A percentile compares a stretch with the other conserved stretches of the same genome.
These are phyloP conservation scores for Apamea sordens DNA, from an alignment of 2,888 invertebrate genomes.

Conservation along the genomic window DNA sequence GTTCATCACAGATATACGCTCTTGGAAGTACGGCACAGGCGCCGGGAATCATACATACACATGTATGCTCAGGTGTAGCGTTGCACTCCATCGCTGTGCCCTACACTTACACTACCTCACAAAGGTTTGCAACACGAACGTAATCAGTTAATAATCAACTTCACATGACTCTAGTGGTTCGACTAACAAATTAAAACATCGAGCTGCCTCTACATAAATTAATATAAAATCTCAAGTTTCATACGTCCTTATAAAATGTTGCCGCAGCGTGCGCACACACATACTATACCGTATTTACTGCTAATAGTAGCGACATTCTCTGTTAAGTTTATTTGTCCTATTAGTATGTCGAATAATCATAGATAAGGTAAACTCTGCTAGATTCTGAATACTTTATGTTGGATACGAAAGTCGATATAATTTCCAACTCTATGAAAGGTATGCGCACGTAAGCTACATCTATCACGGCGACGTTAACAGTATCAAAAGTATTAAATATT, in stretches of 20 bases:
- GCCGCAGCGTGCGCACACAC: background rate
- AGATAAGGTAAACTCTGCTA: constrained; percentile 11
- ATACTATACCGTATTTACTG: constrained; percentile 4
- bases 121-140: background rate
- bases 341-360: constrained; percentile 5
- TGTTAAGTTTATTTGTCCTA: constrained; percentile 17
- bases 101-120: constrained; percentile 16
- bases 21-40: constrained; percentile 17
- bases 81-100: constrained; percentile 3
- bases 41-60: constrained; percentile 1
- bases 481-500: constrained; percentile 22
- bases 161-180: constrained; percentile 21
- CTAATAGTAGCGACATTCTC: constrained; percentile 18
- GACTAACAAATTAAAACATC: constrained; percentile 37
- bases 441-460: constrained; percentile 4
- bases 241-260: constrained; percentile 6
- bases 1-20: constrained; percentile 48
- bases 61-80: background rate
- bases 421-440: constrained; percentile 11
- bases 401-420: constrained; percentile 1
- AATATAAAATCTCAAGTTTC: constrained; percentile 21
- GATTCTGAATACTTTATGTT: background rate
- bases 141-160: background rate
- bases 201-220: constrained; percentile 36
- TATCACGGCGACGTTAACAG: constrained; percentile 11